Evolutionary conservation across 2,797 vertebrate genomes (phyloP).

Genomic region (Enteromius afrohamiltoni): DNA sequence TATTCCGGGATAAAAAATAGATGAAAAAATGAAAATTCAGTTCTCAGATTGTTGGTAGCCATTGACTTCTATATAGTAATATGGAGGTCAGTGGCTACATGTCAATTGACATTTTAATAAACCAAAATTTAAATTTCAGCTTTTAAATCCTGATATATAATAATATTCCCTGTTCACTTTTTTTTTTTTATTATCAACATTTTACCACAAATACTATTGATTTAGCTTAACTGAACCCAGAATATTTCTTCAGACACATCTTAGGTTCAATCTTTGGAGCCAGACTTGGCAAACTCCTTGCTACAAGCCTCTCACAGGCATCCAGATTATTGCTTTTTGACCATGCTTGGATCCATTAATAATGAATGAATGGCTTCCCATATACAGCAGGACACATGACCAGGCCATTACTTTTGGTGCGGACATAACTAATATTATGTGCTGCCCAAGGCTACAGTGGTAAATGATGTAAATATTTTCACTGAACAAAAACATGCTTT

Average conservation of each 20-base stretch:
- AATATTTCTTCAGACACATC: not conserved
- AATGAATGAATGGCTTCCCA: not conserved
- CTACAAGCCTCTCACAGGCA: not conserved
- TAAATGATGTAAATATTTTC: not conserved
- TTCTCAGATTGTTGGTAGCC: not conserved
- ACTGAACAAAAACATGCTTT: not conserved
- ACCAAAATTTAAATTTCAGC: not conserved
- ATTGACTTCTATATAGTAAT: not conserved
- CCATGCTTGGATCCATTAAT: not conserved
- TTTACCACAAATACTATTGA: not conserved
- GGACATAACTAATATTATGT: not conserved
- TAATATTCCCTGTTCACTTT: not conserved
- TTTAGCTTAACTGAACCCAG: not conserved
- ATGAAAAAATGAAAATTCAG: not conserved
- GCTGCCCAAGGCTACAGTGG: not conserved
- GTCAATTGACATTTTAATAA: not conserved
- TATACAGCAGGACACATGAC: constrained; percentile 3
- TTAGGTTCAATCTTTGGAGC: not conserved
- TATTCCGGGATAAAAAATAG: not conserved
- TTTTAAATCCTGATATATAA: not conserved
- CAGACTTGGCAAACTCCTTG: not conserved
- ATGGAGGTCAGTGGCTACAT: too few species aligned
- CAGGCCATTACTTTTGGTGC: not conserved
- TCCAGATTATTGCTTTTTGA: not conserved
- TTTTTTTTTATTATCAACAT: not conserved